These are phyloP conservation scores for Arrhamphus sclerolepis DNA, from an alignment of 2,797 vertebrate species.

Conservation along the genomic window DNA sequence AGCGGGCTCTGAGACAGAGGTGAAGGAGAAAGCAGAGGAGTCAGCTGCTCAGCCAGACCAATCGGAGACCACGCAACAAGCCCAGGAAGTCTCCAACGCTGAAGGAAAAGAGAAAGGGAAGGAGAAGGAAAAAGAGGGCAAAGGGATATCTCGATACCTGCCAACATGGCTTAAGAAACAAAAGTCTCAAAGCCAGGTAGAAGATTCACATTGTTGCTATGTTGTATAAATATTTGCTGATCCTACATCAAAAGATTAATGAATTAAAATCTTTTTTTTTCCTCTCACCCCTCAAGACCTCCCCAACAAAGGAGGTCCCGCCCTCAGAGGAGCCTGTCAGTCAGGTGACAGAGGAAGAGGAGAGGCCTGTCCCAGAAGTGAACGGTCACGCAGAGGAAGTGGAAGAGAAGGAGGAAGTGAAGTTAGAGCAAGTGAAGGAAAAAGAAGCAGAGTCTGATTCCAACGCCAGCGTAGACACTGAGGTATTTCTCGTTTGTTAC, in stretches of 20 bases:
- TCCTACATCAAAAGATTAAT: neutral
- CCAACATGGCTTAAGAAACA: slow-evolving; percentile 98
- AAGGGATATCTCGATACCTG: slow-evolving; percentile 93
- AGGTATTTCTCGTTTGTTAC: slow-evolving; percentile 74
- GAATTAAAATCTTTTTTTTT: neutral
- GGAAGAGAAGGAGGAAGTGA: slow-evolving; percentile 75
- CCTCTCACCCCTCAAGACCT: slow-evolving; percentile 60
- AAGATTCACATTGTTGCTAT: neutral
- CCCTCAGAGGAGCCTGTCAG: slow-evolving; percentile 61
- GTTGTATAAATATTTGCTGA: neutral
- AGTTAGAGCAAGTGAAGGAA: slow-evolving; percentile 76
- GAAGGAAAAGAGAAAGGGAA: slow-evolving; percentile 73
- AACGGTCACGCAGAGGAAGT: slow-evolving; percentile 72
- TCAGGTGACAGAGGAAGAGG: slow-evolving; percentile 57
- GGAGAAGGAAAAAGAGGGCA: slow-evolving; percentile 73
- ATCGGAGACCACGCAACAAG: slow-evolving; percentile 57
- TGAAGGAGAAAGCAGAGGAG: slow-evolving; percentile 86
- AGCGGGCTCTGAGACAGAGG: slow-evolving; percentile 86
- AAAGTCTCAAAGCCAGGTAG: slow-evolving; percentile 88
- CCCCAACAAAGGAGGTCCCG: slow-evolving; percentile 68
- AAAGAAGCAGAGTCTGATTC: slow-evolving; percentile 81
- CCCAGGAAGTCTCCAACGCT: slow-evolving; percentile 54
- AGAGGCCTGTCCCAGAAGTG: slow-evolving; percentile 61
- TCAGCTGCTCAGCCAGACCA: slow-evolving; percentile 66
- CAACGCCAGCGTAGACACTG: slow-evolving; percentile 78